Evolutionary conservation across 2,113 vertebrate species (phyloP), one percentile per base, ranked within the genome.

Genomic region (Macroglossus sobrinus): DNA sequence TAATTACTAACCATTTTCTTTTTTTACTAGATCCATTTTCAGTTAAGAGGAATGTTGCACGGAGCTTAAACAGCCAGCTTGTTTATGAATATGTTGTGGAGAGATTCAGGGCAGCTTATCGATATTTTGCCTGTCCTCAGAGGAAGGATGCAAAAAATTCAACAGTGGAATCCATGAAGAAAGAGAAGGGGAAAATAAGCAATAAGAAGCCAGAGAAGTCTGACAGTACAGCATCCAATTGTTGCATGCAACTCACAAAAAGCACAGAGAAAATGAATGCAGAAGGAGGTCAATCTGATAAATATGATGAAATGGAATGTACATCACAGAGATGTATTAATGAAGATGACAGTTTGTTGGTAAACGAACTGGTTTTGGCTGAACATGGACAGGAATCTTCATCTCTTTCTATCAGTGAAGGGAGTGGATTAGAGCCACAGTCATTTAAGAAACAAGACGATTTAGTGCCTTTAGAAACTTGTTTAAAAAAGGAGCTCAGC

Each of bases 71-170:
- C 98, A 99, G 99, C 98, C 99, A 99, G 97, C 99, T 99, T 99
- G 99, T 99, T 81, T 99, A 99, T 66, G 99, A 99, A 98, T 99
- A 99, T 98, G 99, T 99, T 98, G 99, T 99, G 98, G 99, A 99
- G 98, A 99, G 99, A 86, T 99, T 99, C 98, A 99, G 99, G 79
- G 98, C 98, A 45, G 99, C 99, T 1, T 99, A 99, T 98, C 99
- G 99, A 81, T 99, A 99, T 98, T 99, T 99, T 96, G 99, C 99
- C 14, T 99, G 99, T 97, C 99, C 99, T 84, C 99, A 99, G 98
- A 99, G 97, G 96, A 99, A 98, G 95, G 98, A 98, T 96, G 98
- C 98, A 97, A 98, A 98, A 96, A 97, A 98, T 96, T 97, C 98
- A 97, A 98, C 98, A 97, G 76, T 97, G 92, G 98, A 98, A 90